Evolutionary conservation across 2,888 invertebrate species (phyloP).

Genomic region (Chymomyza procnemis): DNA sequence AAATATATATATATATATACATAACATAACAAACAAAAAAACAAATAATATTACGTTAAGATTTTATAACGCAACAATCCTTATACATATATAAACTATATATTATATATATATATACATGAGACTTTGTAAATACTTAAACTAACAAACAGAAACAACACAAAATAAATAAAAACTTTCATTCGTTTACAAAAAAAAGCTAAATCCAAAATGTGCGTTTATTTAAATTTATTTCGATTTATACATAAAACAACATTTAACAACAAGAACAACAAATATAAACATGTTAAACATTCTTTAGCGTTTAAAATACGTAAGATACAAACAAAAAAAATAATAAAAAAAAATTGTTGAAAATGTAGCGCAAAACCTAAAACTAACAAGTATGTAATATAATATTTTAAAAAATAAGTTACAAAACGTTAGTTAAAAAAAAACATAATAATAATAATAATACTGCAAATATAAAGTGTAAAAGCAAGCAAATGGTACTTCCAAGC

Average conservation of each 20-base stretch:
- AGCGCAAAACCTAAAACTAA: conserved; percentile 38
- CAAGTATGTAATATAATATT: conserved; percentile 18
- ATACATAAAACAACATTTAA: conserved; percentile 15
- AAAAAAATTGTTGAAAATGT: conserved; percentile 67
- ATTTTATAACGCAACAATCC: conserved; percentile 62
- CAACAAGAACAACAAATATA: conserved; percentile 16
- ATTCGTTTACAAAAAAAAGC: conserved; percentile 43
- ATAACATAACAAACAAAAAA: too few relatives aligned
- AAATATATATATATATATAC: conserved; percentile 1
- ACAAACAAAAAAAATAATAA: too few relatives aligned
- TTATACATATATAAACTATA: conserved; percentile 41
- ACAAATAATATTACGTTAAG: conserved; percentile 58
- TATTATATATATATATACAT: conserved; percentile 63
- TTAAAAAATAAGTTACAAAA: conserved; percentile 54
- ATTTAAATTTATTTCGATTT: conserved; percentile 31
- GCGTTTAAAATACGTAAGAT: conserved; percentile 61
- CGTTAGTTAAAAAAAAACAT: conserved; percentile 30
- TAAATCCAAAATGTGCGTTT: conserved; percentile 38
- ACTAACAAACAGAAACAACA: conserved; percentile 44
- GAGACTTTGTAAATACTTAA: conserved; percentile 70
- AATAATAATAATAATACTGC: too few relatives aligned
- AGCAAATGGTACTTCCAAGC: conserved; percentile 63
- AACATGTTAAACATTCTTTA: conserved; percentile 59
- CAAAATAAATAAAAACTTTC: conserved; percentile 61
- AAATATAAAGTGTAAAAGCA: conserved; percentile 6